These are phyloP conservation scores for Drosophila niveifrons DNA, from an alignment of 2,888 invertebrate species.

Conservation along the genomic window DNA sequence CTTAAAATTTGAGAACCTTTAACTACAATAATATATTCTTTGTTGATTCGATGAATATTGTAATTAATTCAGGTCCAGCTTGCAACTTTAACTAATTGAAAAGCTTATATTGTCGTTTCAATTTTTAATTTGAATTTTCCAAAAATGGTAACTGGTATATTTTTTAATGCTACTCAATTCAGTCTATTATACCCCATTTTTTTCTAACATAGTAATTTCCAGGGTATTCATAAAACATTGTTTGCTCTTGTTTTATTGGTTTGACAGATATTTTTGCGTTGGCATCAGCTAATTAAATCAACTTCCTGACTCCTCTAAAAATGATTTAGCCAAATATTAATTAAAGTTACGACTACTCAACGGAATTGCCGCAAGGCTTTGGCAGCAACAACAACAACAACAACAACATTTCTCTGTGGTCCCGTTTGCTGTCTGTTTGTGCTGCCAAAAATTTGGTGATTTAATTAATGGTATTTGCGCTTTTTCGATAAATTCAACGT, in stretches of 20 bases:
- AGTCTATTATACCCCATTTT: too few species aligned
- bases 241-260: background rate
- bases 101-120: too few species aligned
- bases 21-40: too few species aligned
- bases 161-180: too few species aligned
- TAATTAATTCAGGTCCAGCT: too few species aligned
- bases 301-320: conserved; percentile 14
- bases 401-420: conserved; percentile 23
- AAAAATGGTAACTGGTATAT: too few species aligned
- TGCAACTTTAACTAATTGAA: too few species aligned
- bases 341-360: conserved; percentile 41
- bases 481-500: conserved; percentile 25
- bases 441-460: conserved; percentile 33
- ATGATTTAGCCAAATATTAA: conserved; percentile 40
- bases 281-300: conserved; percentile 43
- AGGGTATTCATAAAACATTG: conserved; percentile 4
- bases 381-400: background rate
- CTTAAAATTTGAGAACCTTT: too few species aligned
- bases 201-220: too few species aligned
- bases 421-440: background rate
- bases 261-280: conserved; percentile 5
- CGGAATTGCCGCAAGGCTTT: conserved; percentile 37
- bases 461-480: conserved; percentile 56
- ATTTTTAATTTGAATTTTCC: too few species aligned
- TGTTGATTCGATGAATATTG: too few species aligned